These are phyloP conservation scores for Hippopotamyrus pictus DNA, from an alignment of 2,797 vertebrate genomes.

Conservation along the genomic window DNA sequence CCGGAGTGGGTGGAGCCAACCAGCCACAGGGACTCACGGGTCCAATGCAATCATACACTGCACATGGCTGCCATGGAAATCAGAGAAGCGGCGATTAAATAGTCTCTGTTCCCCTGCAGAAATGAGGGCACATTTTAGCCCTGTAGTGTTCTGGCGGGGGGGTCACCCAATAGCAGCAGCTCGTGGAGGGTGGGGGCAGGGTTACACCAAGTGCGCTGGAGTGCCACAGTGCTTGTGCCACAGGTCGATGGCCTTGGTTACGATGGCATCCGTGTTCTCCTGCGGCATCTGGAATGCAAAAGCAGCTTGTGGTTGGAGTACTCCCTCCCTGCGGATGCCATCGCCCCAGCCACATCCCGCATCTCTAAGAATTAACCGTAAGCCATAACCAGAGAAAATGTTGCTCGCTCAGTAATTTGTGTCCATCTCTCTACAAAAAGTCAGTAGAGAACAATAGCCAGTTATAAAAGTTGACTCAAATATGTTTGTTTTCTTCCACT, in stretches of 20 bases:
- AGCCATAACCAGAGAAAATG: neutral
- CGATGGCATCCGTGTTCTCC: constrained; percentile 91
- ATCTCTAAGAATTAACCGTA: neutral
- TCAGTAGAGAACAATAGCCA: neutral
- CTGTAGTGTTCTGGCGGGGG: neutral
- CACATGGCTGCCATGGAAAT: neutral
- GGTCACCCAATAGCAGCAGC: neutral
- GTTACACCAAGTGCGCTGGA: constrained; percentile 68
- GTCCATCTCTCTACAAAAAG: neutral
- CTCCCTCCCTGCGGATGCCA: neutral
- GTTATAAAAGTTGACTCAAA: neutral
- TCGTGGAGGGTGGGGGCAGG: neutral
- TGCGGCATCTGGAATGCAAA: constrained; percentile 75
- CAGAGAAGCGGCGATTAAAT: neutral
- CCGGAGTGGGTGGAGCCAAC: neutral
- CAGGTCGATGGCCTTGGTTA: constrained; percentile 91
- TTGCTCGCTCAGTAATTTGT: neutral
- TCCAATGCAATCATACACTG: neutral
- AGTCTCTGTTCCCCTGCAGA: neutral
- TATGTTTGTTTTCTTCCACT: neutral
- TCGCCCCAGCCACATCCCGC: neutral
- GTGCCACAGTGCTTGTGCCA: constrained; percentile 94
- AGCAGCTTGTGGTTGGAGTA: neutral
- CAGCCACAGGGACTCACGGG: neutral
- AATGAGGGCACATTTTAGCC: neutral